Conservation (phyloP, 2,113 vertebrate species). For the Aythya baeri region DNA sequence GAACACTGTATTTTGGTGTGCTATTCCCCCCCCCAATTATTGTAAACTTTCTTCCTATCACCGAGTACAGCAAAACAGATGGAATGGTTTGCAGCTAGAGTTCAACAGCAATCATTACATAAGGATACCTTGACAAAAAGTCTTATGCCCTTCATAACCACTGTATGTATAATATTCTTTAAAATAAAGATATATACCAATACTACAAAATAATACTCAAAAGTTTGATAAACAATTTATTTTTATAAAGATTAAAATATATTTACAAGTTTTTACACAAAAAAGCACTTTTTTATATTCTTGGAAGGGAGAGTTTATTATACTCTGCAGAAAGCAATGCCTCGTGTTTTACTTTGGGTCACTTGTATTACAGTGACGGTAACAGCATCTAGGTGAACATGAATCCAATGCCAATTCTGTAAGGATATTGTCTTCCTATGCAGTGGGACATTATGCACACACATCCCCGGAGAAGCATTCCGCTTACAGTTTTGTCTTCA, state of each 20-base stretch:
- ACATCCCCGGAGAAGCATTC: fast-evolving
- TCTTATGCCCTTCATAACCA: neutral
- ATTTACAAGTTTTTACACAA: neutral
- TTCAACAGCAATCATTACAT: neutral
- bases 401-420: too few relatives aligned
- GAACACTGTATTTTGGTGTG: neutral
- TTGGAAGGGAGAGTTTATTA: neutral
- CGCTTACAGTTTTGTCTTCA: neutral
- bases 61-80: neutral
- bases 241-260: neutral
- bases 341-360: neutral
- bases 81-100: slow-evolving; percentile 1
- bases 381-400: too few relatives aligned
- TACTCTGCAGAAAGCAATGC: neutral
- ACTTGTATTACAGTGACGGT: neutral
- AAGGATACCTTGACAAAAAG: fast-evolving
- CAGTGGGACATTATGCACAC: neutral
- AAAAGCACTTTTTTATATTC: neutral
- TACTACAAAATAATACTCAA: neutral
- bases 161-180: neutral
- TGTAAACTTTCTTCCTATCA: neutral
- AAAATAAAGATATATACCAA: slow-evolving; percentile 13
- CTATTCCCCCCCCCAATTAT: neutral
- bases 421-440: fast-evolving
- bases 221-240: neutral